Percentiles rank a stretch among this genome's conserved stretches.
Conservation (phyloP, 2,888 invertebrate genomes). For the Trachelus iudaicus region DNA sequence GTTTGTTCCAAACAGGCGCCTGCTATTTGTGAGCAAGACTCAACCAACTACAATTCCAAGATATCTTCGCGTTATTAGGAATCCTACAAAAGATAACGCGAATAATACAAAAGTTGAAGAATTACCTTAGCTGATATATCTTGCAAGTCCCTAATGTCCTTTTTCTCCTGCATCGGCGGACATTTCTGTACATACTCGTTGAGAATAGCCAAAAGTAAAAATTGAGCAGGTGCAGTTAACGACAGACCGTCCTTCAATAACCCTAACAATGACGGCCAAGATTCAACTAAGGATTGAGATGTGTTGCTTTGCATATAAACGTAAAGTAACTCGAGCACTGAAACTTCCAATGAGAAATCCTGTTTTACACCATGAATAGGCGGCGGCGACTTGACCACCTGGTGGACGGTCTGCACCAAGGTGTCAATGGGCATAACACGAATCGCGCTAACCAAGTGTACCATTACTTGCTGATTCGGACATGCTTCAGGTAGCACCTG, state of each 20-base stretch:
- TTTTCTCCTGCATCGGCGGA: slow-evolving; percentile 80
- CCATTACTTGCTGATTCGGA: slow-evolving; percentile 78
- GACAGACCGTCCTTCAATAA: slow-evolving; percentile 80
- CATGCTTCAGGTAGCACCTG: slow-evolving; percentile 74
- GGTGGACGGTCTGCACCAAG: slow-evolving; percentile 83
- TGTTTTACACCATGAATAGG: slow-evolving; percentile 71
- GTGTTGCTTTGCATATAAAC: slow-evolving; percentile 76
- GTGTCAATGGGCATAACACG: slow-evolving; percentile 87
- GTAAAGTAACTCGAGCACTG: slow-evolving; percentile 84
- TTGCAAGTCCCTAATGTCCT: slow-evolving; percentile 84
- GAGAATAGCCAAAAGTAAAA: slow-evolving; percentile 80
- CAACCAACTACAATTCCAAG: slow-evolving; percentile 71
- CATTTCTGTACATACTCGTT: slow-evolving; percentile 87
- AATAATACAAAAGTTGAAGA: neutral
- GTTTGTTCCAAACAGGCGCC: slow-evolving; percentile 93
- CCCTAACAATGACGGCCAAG: slow-evolving; percentile 81
- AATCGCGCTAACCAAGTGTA: slow-evolving; percentile 82
- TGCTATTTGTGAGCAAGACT: slow-evolving; percentile 84
- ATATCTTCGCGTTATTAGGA: neutral
- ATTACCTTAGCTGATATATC: slow-evolving; percentile 76
- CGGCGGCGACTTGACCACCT: slow-evolving; percentile 83
- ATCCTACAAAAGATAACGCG: slow-evolving; percentile 2
- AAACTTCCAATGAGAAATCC: slow-evolving; percentile 78
- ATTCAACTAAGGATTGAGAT: slow-evolving; percentile 77
- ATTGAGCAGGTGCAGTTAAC: slow-evolving; percentile 81